Conservation (phyloP, 2,113 vertebrate genomes). For the Felis catus region F.catus_Fca126_mat1.0 CM031423.1:22661001-22661500, state of each 20-base stretch:
- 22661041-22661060: not conserved
- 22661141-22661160: not conserved
- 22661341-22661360: not conserved
- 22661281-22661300: not conserved
- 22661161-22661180: rapidly evolving
- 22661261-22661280: not conserved
- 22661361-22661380: not conserved
- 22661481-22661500: not conserved
- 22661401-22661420: not conserved
- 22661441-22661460: not conserved
- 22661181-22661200: not conserved
- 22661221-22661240: not conserved
- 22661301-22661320: not conserved
- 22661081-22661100: not conserved
- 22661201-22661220: not conserved
- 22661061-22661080: not conserved
- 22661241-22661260: not conserved
- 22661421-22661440: not conserved
- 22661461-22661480: not conserved
- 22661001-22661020: not conserved
- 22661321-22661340: not conserved
- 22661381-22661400: not conserved
- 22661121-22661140: not conserved
- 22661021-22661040: not conserved
- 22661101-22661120: not conserved